Evolutionary conservation across 64 coral and sea anemone genomes (phyloP), one percentile per base, ranked within the genome.

Genomic region (Dendrophyllia cribrosa): DNA sequence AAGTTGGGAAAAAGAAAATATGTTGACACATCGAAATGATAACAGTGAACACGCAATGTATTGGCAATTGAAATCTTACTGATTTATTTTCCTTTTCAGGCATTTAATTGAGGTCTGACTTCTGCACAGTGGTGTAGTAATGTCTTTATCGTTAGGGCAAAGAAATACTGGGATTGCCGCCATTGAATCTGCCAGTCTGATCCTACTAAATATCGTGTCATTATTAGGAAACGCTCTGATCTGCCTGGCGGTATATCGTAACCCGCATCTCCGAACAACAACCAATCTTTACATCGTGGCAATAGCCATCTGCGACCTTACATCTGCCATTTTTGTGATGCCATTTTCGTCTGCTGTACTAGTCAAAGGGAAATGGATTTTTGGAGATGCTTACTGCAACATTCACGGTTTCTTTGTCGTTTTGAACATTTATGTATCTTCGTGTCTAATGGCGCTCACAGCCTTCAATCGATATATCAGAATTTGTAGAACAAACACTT

Each of bases 391-490:
- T 20, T 47, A 34, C 48, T 94, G 92, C 47, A 94, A 83, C 10
- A 74, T 94, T 17, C 92, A 94, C 19, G 92, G 92, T 69, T 94
- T 94, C 70, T 79, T 89, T 17, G 56, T 77, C 43, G 72, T 94
- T 9, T 76, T 89, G 5, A 83, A 83, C 50, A 83, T 94, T 6
- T 88, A 94, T 9, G 86, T 82, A 50, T 94, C 92, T 21, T 86
- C 92, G 8, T 34, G 87, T 43, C 79, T 88, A 7, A 94, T 94
- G 68, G 69, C 86, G 8, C 55, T 94, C 1, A 89, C 77, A 24
- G 87, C 92, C 14, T 89, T 94, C 59, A 94, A 94, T 77, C 87
- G 92, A 83, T 94, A 94, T 76, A 25, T 94, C 4, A 87, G 92
- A 60, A 94, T 94, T 74, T 86, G 89, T 1, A 94, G 53, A 74